Base-by-base conservation (phyloP, 2,888 invertebrate species). In the Gortyna flavago region DNA sequence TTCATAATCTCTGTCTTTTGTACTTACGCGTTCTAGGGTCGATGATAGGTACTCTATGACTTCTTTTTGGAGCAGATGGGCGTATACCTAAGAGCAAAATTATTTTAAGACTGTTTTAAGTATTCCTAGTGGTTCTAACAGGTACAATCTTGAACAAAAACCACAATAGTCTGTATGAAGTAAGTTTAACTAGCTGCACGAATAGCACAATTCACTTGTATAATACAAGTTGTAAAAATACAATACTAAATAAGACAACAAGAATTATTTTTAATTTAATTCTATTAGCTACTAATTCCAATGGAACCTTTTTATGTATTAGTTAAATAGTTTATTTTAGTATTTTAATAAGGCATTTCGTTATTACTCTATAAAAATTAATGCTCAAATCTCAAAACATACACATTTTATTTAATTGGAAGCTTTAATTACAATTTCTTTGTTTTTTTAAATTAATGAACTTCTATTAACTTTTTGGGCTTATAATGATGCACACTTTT, bases 11-110 rank as follows among this genome's bases (percentile, higher is more conserved):
- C 1, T 54, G 41, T n/a, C 1, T 59, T 35, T 38, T 21, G 16
- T 80, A 95, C 96, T 95, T 85, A 96, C 96, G 81, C 69, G 96
- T 96, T 81, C 91, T 90, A 65, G 96, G 96, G 79, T 96, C 91
- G 81, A 96, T 96, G 76, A 96, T 96, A 51, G 95, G 88, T 67
- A 96, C 85, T 89, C 95, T 92, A 83, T 92, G 94, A 87, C 95
- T 95, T 80, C 95, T 93, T 89, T 96, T 96, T 78, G 87, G 89
- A 81, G 92, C 86, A 29, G 92, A 81, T 83, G 92, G 90, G 64
- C 96, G 95, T 77, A 95, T 91, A 93, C 95, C 96, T 96, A 91
- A 72, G 90, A 87, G 85, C 80, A 79, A 79, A 79, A 79, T 79
- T 66, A 29, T 61, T 81, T 51, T 35, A 54, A 61, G 41, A 75